A percentile compares a stretch with the other conserved stretches of the same genome.
Conservation (phyloP, 2,113 vertebrate species). For the Prietella phreatophila region DNA sequence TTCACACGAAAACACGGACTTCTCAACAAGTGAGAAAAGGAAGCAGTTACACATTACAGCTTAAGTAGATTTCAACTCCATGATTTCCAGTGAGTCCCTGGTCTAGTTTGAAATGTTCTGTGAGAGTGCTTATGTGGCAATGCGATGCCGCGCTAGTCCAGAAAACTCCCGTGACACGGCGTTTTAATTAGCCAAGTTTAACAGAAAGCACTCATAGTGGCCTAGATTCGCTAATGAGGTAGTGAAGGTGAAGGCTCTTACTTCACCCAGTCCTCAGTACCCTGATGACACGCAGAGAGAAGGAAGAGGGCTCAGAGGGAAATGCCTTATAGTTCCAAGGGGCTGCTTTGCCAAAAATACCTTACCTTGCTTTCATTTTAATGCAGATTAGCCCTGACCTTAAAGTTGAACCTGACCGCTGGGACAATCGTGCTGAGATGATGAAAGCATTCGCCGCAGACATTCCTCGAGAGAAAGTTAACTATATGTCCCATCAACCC, state of each 20-base stretch:
- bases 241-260: constrained; percentile 44
- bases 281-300: background rate
- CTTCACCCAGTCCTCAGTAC: constrained; percentile 23
- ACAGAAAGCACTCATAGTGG: constrained; percentile 41
- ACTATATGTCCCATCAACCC: constrained; percentile 28
- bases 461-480: constrained; percentile 3
- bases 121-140: constrained; percentile 6
- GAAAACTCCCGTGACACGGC: constrained; percentile 43
- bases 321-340: background rate
- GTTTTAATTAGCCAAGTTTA: constrained; percentile 50
- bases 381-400: constrained; percentile 23
- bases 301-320: constrained; percentile 20
- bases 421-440: constrained; percentile 11
- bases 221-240: constrained; percentile 55
- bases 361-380: background rate
- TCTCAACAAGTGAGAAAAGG: background rate
- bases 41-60: background rate
- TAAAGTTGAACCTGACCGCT: constrained; percentile 18
- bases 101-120: constrained; percentile 3
- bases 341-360: background rate
- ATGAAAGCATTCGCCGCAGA: background rate
- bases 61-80: background rate
- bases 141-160: constrained; percentile 18
- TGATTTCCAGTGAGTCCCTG: background rate
- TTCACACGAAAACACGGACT: constrained; percentile 1